phyloP scores from a whole-genome alignment of 1,140 invertebrate species.

The Hypothenemus hampei region DNA sequence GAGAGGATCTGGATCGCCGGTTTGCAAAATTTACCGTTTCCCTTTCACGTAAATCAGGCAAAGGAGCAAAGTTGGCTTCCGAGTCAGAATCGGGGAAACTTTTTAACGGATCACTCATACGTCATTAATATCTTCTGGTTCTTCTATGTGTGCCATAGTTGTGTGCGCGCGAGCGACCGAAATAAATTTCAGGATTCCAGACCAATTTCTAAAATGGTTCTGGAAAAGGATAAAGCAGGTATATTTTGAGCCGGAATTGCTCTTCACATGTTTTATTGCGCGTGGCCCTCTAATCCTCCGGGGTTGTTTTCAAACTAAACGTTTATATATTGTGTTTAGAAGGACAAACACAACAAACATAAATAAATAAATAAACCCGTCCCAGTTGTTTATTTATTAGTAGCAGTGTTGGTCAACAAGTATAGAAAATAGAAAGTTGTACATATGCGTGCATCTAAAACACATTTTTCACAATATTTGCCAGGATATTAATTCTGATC shows the following conservation, averaged over 20 bases:
- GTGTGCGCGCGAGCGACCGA: constrained; percentile 19
- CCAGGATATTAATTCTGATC: neutral
- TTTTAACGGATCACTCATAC: constrained; percentile 44
- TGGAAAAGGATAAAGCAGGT: constrained; percentile 13
- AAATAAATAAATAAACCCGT: neutral
- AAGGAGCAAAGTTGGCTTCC: no score
- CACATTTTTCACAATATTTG: neutral
- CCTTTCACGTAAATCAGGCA: constrained; percentile 40
- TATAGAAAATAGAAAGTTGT: neutral
- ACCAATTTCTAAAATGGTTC: constrained; percentile 17
- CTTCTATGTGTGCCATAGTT: no score
- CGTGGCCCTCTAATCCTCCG: neutral
- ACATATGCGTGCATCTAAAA: neutral
- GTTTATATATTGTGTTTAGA: neutral
- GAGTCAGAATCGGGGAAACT: constrained; percentile 40
- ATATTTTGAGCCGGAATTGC: constrained; percentile 6
- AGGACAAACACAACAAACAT: neutral
- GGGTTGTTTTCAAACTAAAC: constrained; percentile 1
- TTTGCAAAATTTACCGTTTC: constrained; percentile 43
- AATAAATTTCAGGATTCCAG: constrained; percentile 7
- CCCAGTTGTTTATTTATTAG: neutral
- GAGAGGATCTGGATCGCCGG: constrained; percentile 34
- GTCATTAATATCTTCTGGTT: constrained; percentile 43
- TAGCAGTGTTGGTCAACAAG: neutral
- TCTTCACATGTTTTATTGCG: constrained; percentile 9